These are phyloP conservation scores for Drosophila prostipennis DNA, from an alignment of 2,888 invertebrate genomes.

Conservation along the genomic window DNA sequence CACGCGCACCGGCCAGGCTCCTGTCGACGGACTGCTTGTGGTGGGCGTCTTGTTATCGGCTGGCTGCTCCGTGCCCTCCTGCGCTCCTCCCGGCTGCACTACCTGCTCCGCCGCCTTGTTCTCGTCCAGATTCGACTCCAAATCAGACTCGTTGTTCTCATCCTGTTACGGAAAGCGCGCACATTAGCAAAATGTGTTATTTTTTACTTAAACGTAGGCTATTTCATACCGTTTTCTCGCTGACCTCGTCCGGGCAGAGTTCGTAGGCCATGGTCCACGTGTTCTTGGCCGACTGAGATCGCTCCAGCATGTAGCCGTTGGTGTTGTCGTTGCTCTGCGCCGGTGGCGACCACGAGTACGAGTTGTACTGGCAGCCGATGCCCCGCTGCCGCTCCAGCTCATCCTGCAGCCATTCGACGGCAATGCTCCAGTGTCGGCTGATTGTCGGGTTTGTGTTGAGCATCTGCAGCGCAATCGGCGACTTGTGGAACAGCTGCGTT, in stretches of 20 bases:
- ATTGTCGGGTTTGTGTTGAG: slow-evolving; percentile 91
- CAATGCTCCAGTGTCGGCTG: slow-evolving; percentile 93
- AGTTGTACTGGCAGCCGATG: slow-evolving; percentile 88
- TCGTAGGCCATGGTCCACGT: slow-evolving; percentile 92
- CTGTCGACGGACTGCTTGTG: slow-evolving; percentile 35
- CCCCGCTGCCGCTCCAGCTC: slow-evolving; percentile 91
- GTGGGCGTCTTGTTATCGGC: slow-evolving; percentile 55
- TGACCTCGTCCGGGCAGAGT: slow-evolving; percentile 89
- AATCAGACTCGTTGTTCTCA: slow-evolving; percentile 84
- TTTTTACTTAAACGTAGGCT: not conserved
- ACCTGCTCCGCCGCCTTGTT: slow-evolving; percentile 65
- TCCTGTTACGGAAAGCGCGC: slow-evolving; percentile 77
- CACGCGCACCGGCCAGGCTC: slow-evolving; percentile 55
- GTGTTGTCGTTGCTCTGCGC: slow-evolving; percentile 97
- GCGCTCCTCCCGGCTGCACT: slow-evolving; percentile 28
- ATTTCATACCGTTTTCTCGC: slow-evolving; percentile 65
- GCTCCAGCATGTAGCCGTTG: slow-evolving; percentile 96
- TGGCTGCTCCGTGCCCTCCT: slow-evolving; percentile 17
- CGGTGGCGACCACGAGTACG: slow-evolving; percentile 97
- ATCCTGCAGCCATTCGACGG: slow-evolving; percentile 97
- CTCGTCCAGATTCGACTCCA: slow-evolving; percentile 81
- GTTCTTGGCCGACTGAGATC: slow-evolving; percentile 96
- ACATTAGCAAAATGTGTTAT: not conserved
- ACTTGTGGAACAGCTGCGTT: slow-evolving; percentile 94
- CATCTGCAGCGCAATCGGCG: slow-evolving; percentile 91